Percentiles rank a stretch among this genome's conserved stretches.
Evolutionary conservation across 2,113 vertebrate species (phyloP).

Genomic region (Accipiter virgatus): DNA sequence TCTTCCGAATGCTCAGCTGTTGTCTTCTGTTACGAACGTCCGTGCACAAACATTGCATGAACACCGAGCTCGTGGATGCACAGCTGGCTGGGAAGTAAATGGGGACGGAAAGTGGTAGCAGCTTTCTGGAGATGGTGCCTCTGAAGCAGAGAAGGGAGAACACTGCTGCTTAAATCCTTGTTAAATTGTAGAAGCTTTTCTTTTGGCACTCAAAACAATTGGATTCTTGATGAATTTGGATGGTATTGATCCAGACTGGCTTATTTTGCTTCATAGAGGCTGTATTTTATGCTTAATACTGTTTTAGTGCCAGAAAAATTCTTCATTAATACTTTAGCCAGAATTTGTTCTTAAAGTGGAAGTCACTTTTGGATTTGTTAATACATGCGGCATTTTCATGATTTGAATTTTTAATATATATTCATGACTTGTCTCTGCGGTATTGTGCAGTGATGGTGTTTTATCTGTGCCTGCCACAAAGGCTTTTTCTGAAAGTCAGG

Average conservation of each 20-base stretch:
- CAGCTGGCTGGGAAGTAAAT: background rate
- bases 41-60: background rate
- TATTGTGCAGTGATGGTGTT: background rate
- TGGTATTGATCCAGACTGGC: background rate
- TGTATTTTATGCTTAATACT: background rate
- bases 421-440: conserved; percentile 8
- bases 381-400: background rate
- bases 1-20: background rate
- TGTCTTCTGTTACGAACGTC: background rate
- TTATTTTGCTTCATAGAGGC: background rate
- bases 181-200: background rate
- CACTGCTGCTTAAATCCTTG: background rate
- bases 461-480: conserved; percentile 51
- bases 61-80: background rate
- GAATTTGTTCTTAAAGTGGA: background rate
- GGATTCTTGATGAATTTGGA: background rate
- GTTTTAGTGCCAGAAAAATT: background rate
- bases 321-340: background rate
- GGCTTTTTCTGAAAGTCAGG: background rate
- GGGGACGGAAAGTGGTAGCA: background rate
- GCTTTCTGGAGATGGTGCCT: background rate
- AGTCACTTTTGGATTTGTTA: conserved; percentile 7
- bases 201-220: background rate
- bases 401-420: conserved; percentile 45
- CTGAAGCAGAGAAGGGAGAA: background rate